A percentile compares a stretch with the other conserved stretches of the same genome.
phyloP scores from a whole-genome alignment of 2,113 vertebrate genomes.

The Rhinichthys klamathensis region DNA sequence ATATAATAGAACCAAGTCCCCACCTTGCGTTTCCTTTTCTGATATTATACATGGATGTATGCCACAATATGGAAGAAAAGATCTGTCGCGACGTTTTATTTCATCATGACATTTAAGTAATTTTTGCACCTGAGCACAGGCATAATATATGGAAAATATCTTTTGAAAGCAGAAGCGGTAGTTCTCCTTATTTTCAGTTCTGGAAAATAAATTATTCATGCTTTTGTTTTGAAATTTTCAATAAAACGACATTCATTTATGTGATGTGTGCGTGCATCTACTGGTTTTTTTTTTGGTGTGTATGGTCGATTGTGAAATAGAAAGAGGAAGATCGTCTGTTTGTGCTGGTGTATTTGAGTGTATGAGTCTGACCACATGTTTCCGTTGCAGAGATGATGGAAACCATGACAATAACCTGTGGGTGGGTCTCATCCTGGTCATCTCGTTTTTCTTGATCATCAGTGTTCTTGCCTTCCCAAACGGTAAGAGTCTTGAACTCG shows the following conservation, averaged over 20 bases:
- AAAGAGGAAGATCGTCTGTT: background rate
- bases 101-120: too few species aligned
- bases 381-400: conserved; percentile 88
- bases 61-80: background rate
- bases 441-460: conserved; percentile 97
- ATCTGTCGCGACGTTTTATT: background rate
- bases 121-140: too few species aligned
- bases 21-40: background rate
- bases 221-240: too few species aligned
- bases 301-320: background rate
- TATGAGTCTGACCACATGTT: conserved; percentile 31
- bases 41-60: too few species aligned
- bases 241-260: background rate
- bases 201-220: too few species aligned
- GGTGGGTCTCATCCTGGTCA: conserved; percentile 91
- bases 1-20: background rate
- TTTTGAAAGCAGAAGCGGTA: too few species aligned
- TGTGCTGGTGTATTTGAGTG: background rate
- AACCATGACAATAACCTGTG: conserved; percentile 92
- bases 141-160: too few species aligned
- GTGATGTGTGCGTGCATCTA: background rate
- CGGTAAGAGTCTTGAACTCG: conserved; percentile 79
- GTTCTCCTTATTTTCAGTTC: too few species aligned
- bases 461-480: conserved; percentile 98
- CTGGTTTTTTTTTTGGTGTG: background rate